Conservation (phyloP, 2,113 vertebrate genomes). For the Columba livia region DNA sequence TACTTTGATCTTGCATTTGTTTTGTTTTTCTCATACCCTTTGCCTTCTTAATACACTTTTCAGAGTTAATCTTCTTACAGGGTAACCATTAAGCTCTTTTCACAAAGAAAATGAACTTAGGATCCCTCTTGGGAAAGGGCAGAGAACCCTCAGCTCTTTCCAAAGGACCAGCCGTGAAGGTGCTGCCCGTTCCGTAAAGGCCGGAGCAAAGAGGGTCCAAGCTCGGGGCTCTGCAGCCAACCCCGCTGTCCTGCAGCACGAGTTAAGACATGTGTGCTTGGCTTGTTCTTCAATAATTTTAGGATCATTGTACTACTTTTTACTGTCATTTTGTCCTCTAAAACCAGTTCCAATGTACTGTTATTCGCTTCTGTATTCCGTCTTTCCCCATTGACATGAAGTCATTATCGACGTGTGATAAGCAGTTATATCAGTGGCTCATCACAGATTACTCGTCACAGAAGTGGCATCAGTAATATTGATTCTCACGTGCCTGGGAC, state of each 20-base stretch:
- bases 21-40: neutral
- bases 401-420: neutral
- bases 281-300: neutral
- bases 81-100: neutral
- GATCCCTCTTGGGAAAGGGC: neutral
- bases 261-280: neutral
- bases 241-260: neutral
- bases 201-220: neutral
- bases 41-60: neutral
- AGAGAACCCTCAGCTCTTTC: neutral
- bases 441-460: neutral
- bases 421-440: neutral
- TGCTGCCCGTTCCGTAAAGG: fast-evolving
- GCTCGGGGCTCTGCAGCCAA: neutral
- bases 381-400: neutral
- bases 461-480: neutral
- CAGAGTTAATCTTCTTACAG: neutral
- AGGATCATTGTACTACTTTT: neutral
- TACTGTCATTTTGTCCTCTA: neutral
- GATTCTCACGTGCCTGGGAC: neutral
- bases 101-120: neutral
- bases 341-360: neutral
- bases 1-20: neutral
- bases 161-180: neutral
- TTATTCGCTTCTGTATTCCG: neutral